These are phyloP conservation scores for Zeugodacus cucurbitae DNA, from an alignment of 1,140 invertebrate genomes.

Conservation along the genomic window DNA sequence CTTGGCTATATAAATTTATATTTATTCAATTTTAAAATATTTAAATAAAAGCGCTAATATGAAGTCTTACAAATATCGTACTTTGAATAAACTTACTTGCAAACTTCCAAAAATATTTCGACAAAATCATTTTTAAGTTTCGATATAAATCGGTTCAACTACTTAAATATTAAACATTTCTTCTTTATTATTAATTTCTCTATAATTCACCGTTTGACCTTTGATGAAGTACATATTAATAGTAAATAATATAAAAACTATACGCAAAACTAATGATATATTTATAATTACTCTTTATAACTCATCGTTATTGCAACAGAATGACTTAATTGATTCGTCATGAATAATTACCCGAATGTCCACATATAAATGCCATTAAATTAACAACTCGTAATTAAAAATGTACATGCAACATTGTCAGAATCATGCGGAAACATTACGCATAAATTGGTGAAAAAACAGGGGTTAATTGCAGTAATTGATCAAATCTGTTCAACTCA, in stretches of 20 bases:
- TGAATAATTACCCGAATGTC: background rate
- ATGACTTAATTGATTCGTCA: slow-evolving; percentile 11
- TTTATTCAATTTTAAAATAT: too few relatives aligned
- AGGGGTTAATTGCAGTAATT: background rate
- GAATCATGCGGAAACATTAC: background rate
- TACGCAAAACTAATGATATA: background rate
- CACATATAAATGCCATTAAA: background rate
- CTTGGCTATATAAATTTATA: too few relatives aligned
- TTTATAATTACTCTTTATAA: background rate
- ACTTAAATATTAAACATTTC: too few relatives aligned
- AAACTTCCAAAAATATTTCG: too few relatives aligned
- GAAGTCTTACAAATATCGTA: too few relatives aligned
- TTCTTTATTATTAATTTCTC: background rate
- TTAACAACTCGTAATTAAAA: slow-evolving; percentile 1
- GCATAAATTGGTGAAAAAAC: background rate
- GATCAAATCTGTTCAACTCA: background rate
- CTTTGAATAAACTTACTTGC: too few relatives aligned
- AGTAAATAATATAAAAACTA: background rate
- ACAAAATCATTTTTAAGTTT: too few relatives aligned
- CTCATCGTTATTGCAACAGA: background rate
- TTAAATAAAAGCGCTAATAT: too few relatives aligned
- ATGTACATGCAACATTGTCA: background rate
- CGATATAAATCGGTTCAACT: too few relatives aligned
- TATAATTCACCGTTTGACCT: background rate
- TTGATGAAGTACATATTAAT: background rate